Conservation (phyloP, 2,888 invertebrate species). For the Drosophila phalerata region DNA sequence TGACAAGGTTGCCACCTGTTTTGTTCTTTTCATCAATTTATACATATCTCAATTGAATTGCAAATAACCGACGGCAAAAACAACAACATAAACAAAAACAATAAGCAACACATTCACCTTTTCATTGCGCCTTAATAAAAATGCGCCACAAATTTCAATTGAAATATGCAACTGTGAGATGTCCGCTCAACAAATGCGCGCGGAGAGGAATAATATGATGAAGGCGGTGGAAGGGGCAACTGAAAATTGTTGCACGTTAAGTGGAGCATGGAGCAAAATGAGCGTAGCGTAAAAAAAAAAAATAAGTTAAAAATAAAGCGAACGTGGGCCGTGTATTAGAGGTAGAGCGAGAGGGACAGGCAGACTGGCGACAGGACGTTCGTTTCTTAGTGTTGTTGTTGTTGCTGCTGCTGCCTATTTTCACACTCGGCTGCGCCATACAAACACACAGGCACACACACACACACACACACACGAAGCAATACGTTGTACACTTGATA, state of each 20-base stretch:
- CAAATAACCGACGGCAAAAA: constrained; percentile 37
- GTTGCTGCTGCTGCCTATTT: constrained; percentile 53
- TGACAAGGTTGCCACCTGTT: constrained; percentile 71
- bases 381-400: constrained; percentile 42
- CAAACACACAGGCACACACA: constrained; percentile 18
- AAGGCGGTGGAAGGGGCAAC: constrained; percentile 8
- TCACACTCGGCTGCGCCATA: constrained; percentile 56
- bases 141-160: constrained; percentile 77
- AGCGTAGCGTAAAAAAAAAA: constrained; percentile 45
- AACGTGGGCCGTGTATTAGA: constrained; percentile 44
- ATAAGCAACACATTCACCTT: constrained; percentile 46
- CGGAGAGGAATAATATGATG: constrained; percentile 8
- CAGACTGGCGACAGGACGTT: constrained; percentile 58
- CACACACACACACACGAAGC: constrained; percentile 18
- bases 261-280: constrained; percentile 74
- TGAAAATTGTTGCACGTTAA: constrained; percentile 75
- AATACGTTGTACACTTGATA: constrained; percentile 46
- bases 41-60: constrained; percentile 51
- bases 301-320: constrained; percentile 58
- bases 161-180: constrained; percentile 61
- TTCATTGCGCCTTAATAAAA: constrained; percentile 67
- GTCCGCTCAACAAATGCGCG: constrained; percentile 36
- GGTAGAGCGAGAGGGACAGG: constrained; percentile 19
- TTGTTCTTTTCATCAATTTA: constrained; percentile 35
- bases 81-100: constrained; percentile 49